Evolutionary conservation across 2,113 vertebrate genomes (phyloP).

Genomic region (Polypterus bichir): DNA sequence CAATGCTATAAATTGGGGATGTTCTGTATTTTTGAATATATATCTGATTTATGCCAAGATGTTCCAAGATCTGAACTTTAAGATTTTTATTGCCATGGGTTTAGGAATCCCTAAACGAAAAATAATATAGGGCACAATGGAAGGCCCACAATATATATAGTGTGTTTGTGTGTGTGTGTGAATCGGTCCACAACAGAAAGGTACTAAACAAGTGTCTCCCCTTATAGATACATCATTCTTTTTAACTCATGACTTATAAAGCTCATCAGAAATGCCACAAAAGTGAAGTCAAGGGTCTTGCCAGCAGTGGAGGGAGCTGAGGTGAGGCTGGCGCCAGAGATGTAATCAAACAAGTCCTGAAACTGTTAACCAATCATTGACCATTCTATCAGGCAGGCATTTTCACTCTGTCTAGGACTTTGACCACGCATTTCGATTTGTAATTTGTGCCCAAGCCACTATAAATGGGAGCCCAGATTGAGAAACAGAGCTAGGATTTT

Average conservation of each 20-base stretch:
- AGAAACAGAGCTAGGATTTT: neutral
- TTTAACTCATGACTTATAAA: neutral
- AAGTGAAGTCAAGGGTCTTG: neutral
- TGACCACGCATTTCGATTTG: neutral
- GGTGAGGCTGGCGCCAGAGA: neutral
- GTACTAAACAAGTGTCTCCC: too few species aligned
- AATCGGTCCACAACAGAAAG: too few species aligned
- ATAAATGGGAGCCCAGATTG: neutral
- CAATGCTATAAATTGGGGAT: too few species aligned
- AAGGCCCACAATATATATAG: too few species aligned
- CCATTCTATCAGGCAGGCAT: slow-evolving; percentile 1
- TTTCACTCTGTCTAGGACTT: neutral
- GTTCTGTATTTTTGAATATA: too few species aligned
- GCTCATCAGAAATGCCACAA: neutral
- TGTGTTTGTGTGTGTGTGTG: too few species aligned
- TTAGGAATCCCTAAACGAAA: too few species aligned
- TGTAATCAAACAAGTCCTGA: slow-evolving; percentile 1
- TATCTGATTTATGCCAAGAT: too few species aligned
- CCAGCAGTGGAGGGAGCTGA: neutral
- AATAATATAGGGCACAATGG: too few species aligned
- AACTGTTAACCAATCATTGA: slow-evolving; percentile 3
- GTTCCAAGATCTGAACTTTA: too few species aligned
- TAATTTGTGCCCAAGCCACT: neutral
- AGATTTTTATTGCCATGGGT: too few species aligned
- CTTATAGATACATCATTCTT: too few species aligned